phyloP scores from a whole-genome alignment of 1,140 invertebrate species.

The Trachymyrmex septentrionalis region DNA sequence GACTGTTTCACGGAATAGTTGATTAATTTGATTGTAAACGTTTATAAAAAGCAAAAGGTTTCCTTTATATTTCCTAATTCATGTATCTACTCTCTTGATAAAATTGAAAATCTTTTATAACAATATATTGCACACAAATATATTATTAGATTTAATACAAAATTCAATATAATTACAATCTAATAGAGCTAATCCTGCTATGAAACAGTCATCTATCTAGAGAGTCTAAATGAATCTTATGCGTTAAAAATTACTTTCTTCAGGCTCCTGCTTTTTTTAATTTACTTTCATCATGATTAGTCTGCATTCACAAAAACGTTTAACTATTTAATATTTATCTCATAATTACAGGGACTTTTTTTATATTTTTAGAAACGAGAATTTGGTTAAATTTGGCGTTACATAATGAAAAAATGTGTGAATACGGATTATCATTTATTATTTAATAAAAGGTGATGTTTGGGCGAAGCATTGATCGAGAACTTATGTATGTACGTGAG shows the following conservation, averaged over 20 bases:
- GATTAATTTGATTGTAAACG: neutral
- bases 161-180: constrained; percentile 9
- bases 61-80: neutral
- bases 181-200: neutral
- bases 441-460: constrained; percentile 13
- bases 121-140: neutral
- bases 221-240: neutral
- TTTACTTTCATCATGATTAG: constrained; percentile 21
- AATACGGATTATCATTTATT: neutral
- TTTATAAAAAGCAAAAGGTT: neutral
- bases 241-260: constrained; percentile 26
- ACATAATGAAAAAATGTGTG: neutral
- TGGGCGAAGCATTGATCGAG: constrained; percentile 45
- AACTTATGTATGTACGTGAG: neutral
- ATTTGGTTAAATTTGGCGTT: neutral
- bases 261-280: constrained; percentile 37
- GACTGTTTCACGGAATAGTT: constrained; percentile 34
- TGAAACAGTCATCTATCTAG: constrained; percentile 11
- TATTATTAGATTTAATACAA: neutral
- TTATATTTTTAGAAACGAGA: neutral
- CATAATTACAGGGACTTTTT: neutral
- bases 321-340: neutral
- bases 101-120: neutral
- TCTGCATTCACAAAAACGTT: neutral
- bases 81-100: neutral